Percentiles rank a stretch among this genome's conserved stretches.
These are phyloP conservation scores for Toxotes jaculatrix DNA, from an alignment of 2,113 vertebrate genomes.

Conservation along the genomic window DNA sequence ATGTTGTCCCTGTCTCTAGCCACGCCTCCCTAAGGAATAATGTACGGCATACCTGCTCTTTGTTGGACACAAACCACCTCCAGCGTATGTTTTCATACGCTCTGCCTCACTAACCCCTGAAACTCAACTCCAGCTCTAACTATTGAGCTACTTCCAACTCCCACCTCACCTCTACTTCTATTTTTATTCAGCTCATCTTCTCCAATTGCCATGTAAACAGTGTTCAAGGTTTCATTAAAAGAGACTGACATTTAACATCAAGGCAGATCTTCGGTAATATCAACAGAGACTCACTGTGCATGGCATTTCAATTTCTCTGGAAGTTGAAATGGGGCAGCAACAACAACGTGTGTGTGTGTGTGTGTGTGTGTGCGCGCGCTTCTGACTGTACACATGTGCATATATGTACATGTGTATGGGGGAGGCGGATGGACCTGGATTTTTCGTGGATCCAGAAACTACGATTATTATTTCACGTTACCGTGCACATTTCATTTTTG, in stretches of 20 bases:
- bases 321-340: conserved; percentile 9
- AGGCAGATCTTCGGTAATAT: background rate
- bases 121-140: background rate
- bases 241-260: conserved; percentile 14
- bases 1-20: background rate
- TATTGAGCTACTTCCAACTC: conserved; percentile 6
- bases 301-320: conserved; percentile 32
- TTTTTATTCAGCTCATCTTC: conserved; percentile 5
- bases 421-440: conserved; percentile 5
- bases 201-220: background rate
- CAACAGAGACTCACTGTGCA: conserved; percentile 7
- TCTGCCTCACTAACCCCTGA: too few species aligned
- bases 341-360: conserved; percentile 1
- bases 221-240: conserved; percentile 14
- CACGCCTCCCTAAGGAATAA: background rate
- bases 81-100: too few species aligned
- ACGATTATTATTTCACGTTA: conserved; percentile 21
- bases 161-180: background rate
- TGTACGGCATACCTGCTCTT: too few species aligned
- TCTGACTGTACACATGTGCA: background rate
- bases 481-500: conserved; percentile 20
- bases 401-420: background rate
- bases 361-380: background rate
- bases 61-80: too few species aligned
- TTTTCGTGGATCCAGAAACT: conserved; percentile 17